Base-by-base conservation (phyloP, 2,797 vertebrate species). In the Lophius americanus region DNA sequence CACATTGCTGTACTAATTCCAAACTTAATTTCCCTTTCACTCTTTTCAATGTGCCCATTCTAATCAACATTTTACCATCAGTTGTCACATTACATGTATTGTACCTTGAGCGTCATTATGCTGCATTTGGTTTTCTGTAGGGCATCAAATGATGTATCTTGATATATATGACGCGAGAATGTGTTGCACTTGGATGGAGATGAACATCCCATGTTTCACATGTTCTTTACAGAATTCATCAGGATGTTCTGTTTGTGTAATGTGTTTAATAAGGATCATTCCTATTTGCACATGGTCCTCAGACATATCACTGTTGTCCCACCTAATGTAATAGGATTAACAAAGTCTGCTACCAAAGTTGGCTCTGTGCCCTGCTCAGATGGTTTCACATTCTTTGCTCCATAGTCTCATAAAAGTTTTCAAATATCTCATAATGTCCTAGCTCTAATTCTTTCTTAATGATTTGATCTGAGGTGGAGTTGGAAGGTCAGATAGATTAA, bases 161-260 rank as follows among this genome's bases (percentile, higher is more conserved):
- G 3, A 36, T n/a, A 55, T 7, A 57, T 3, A 4, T 50, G 55
- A 63, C 4, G 7, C 44, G 14, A 32, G 5, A 59, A 7, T 56
- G 5, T 43, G 52, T 72, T 68, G 14, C 2, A 3, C 55, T 46
- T 2, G 9, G 12, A 64, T 53, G 70, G 42, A 56, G 13, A 51
- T 62, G 61, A 47, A 52, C 23, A 12, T 14, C 2, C n/a, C 12
- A 9, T 53, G 13, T 54, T 53, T 11, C 32, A 43, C 10, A 53
- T 50, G 38, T 54, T 46, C 14, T 4, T 32, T 23, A 47, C n/a
- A 42, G 52, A 44, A 23, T 8, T 9, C 2, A 38, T 42, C 3
- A 14, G 3, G 36, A 41, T 66, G 14, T 4, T 33, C 9, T 13
- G 13, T 37, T 37, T 44, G 6, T 10, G 6, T 9, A 43, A 43